A percentile compares a stretch with the other conserved stretches of the same genome.
Conservation (phyloP, 1,140 invertebrate genomes). For the Drosophila obscura region DNA sequence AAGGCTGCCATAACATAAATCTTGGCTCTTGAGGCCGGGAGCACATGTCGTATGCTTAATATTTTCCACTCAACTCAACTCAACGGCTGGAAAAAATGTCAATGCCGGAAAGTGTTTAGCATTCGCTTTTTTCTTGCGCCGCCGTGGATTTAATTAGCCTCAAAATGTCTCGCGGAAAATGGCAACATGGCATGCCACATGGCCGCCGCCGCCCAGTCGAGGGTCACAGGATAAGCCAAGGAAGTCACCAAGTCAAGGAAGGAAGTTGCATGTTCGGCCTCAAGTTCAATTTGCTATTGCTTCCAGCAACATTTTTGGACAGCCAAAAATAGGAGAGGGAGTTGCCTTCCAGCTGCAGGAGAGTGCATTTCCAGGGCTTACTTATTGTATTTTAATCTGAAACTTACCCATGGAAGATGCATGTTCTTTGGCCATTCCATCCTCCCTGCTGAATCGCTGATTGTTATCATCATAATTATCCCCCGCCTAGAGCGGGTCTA, state of each 20-base stretch:
- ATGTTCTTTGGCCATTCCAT: constrained; percentile 51
- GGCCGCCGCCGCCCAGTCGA: constrained; percentile 11
- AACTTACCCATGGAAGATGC: constrained; percentile 38
- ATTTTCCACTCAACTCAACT: constrained; percentile 36
- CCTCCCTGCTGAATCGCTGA: constrained; percentile 33
- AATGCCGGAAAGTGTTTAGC: constrained; percentile 79
- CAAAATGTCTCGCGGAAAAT: constrained; percentile 66
- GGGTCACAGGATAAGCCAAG: constrained; percentile 54
- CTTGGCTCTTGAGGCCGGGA: constrained; percentile 28
- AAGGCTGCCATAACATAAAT: constrained; percentile 64
- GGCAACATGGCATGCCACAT: constrained; percentile 64
- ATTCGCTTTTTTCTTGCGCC: constrained; percentile 49
- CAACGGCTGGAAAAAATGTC: constrained; percentile 56
- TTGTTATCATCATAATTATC: constrained; percentile 70
- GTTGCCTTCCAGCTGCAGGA: constrained; percentile 5
- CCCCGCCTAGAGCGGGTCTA: constrained; percentile 20
- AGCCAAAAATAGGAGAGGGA: constrained; percentile 11
- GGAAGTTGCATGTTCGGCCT: constrained; percentile 69
- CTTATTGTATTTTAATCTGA: constrained; percentile 1
- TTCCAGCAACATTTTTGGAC: constrained; percentile 36
- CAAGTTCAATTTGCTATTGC: constrained; percentile 71
- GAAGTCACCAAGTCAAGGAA: constrained; percentile 38
- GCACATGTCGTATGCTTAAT: constrained; percentile 72
- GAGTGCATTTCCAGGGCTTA: background rate
- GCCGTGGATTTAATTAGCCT: constrained; percentile 77